These are phyloP conservation scores for Patella depressa DNA, from an alignment of 2,888 invertebrate species.

Conservation along the genomic window DNA sequence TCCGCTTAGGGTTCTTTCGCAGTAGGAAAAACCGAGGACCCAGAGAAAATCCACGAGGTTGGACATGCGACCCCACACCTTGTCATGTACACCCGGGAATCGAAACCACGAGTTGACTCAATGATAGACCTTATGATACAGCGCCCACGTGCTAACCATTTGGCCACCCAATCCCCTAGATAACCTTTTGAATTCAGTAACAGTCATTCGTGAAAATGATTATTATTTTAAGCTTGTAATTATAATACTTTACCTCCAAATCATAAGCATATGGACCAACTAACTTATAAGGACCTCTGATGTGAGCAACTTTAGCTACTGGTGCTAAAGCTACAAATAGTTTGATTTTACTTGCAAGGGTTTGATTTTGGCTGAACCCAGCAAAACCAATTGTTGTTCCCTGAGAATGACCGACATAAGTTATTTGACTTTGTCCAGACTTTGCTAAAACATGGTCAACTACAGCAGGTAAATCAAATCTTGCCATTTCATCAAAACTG, in stretches of 20 bases:
- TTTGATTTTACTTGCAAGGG: constrained; percentile 63
- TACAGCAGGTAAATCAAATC: constrained; percentile 87
- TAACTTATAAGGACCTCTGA: constrained; percentile 54
- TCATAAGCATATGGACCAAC: constrained; percentile 55
- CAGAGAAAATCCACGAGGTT: no score
- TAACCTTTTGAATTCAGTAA: no score
- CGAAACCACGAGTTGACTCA: no score
- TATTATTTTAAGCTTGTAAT: no score
- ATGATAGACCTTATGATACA: no score
- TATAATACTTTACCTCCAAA: constrained; percentile 37
- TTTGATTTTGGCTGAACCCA: constrained; percentile 58
- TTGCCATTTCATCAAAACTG: constrained; percentile 91
- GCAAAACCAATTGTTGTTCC: constrained; percentile 75
- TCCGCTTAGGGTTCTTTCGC: no score
- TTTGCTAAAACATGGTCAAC: constrained; percentile 79
- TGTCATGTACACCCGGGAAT: no score
- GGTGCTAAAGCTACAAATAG: constrained; percentile 72
- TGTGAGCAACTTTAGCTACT: constrained; percentile 56
- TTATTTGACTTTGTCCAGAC: constrained; percentile 77
- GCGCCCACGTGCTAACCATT: no score
- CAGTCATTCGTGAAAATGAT: no score
- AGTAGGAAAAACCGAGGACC: no score
- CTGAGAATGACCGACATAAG: constrained; percentile 93
- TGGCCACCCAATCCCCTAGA: no score
- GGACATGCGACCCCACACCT: no score